Evolutionary conservation across 2,797 vertebrate genomes (phyloP), one percentile per base, ranked within the genome.

Genomic region (Selene dorsalis): DNA sequence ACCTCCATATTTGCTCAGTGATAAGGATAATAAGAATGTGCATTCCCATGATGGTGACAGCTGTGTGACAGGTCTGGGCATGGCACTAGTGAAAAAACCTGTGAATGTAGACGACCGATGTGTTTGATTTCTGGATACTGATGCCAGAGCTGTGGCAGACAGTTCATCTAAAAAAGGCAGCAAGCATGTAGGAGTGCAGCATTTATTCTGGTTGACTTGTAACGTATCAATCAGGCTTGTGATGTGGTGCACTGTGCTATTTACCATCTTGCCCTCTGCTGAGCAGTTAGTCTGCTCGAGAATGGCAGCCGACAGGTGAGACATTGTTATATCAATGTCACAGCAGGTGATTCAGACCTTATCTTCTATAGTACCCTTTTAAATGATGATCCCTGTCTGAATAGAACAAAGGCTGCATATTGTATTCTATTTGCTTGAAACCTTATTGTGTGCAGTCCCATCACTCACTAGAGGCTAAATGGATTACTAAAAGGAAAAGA

Each of bases 301-400:
- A 74, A 70, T 35, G 22, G 67, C 28, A 2, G 3, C 65, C 55
- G 70, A 45, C 28, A 80, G 71, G 35, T 70, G 47, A 69, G 32
- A 70, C 62, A 68, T 47, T 59, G 56, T 69, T 84, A 58, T 80
- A 59, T 86, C 71, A 77, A 39, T 77, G 64, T 38, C 77, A 65
- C 69, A 38, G 73, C 32, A 53, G 70, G 77, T 10, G 56, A 74
- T 55, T 58, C 41, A 45, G 35, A 35, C 45, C 35, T 83, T n/a
- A 24, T 63, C 50, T 47, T 79, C 55, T 75, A 18, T 59, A 20
- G 7, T 48, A 11, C 24, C 16, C n/a, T 58, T 79, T 69, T 38
- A 55, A 73, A 53, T 73, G 14, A 57, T 66, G 57, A 50, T 53
- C 60, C 12, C 24, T 58, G 57, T 13, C 13, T 58, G 28, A 69